Evolutionary conservation across 2,888 invertebrate species (phyloP), one percentile per base, ranked within the genome.

Genomic region (Acleris emargana): DNA sequence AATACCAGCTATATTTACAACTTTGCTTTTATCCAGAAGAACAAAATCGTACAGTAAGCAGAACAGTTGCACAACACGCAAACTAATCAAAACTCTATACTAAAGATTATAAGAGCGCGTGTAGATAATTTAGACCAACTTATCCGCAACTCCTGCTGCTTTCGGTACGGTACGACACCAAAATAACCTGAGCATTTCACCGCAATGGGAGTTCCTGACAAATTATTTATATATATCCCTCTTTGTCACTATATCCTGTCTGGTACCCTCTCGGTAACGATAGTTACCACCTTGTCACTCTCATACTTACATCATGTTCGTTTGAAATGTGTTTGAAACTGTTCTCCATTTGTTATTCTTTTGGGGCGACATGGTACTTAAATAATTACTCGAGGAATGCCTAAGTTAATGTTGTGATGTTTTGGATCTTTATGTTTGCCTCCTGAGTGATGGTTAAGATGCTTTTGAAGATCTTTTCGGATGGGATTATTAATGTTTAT

Each of bases 161-260:
- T 17, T 25, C 50, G 25, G 20, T 22, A 16, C 13, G 28, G 43
- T 71, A 70, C 70, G 50, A 20, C 28, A 53, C 71, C 73, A 70
- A 77, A 78, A 79, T 80, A 81, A 49, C 63, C 58, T 62, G 22
- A 28, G 71, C 76, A 76, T 77, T 79, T 76, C 77, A 74, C 72
- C 80, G 85, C 83, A 82, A 84, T 84, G 82, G 88, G 84, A 89
- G 90, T 90, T 91, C 90, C 90, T 90, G 89, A 90, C 88, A 86
- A 85, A 89, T 88, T 89, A 89, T 90, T 87, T 90, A 86, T 89
- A 87, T 83, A 85, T 82, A 83, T 85, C 84, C 81, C 83, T 78
- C 80, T 83, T 79, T 80, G 83, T 81, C 77, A 73, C 75, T 78
- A 83, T 87, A 84, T 88, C 85, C 85, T 73, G 62, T 71, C 67